phyloP scores from a whole-genome alignment of 1,140 invertebrate genomes.

The Panulirus ornatus region DNA sequence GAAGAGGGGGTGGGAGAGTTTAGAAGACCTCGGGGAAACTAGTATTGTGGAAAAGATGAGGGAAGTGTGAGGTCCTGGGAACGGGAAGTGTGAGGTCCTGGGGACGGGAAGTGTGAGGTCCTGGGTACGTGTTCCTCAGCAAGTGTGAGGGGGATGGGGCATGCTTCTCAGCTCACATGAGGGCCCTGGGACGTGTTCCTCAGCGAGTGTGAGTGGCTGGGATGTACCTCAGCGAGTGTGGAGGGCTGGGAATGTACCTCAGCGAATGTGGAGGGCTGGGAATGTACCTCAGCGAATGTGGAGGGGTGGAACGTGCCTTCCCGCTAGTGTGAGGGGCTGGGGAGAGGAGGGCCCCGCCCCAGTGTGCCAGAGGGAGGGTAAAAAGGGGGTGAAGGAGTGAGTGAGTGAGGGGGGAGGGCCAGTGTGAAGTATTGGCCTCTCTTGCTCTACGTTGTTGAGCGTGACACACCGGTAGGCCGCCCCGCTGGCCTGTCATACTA shows the following conservation, averaged over 20 bases:
- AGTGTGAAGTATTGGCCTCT: not conserved
- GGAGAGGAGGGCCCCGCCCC: not conserved
- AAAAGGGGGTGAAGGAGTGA: not conserved
- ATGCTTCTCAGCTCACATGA: no score
- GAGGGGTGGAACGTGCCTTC: not conserved
- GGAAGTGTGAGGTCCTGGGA: no score
- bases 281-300: not conserved
- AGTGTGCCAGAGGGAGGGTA: no score
- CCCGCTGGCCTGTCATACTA: not conserved
- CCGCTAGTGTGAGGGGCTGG: not conserved
- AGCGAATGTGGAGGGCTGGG: not conserved
- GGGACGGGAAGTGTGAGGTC: no score
- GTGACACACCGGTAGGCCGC: not conserved
- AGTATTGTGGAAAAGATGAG: no score
- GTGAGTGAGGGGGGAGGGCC: not conserved
- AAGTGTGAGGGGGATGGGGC: no score
- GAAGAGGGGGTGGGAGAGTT: no score
- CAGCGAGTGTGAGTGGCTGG: not conserved
- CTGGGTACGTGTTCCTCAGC: no score
- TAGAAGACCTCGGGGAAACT: no score
- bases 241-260: not conserved
- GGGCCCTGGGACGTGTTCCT: no score
- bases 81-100: no score
- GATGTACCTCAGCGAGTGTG: not conserved
- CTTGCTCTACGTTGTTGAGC: not conserved